Percentiles rank a stretch among this genome's conserved stretches.
These are phyloP conservation scores for Ericerus pela DNA, from an alignment of 1,140 invertebrate genomes.

Conservation along the genomic window DNA sequence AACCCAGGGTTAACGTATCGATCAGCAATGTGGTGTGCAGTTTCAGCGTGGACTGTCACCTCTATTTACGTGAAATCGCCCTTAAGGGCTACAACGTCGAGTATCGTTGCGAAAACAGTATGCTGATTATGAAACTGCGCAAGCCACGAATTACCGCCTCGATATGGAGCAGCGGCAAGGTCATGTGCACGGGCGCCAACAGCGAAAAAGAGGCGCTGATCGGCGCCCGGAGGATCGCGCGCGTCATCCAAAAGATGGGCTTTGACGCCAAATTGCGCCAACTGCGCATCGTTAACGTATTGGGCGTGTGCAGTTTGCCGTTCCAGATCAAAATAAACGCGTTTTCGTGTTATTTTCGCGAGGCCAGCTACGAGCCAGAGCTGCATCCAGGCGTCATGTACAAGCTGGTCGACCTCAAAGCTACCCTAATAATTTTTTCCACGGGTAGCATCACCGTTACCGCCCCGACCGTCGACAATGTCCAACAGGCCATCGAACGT, in stretches of 20 bases:
- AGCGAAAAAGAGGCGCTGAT: background rate
- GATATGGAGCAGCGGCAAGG: background rate
- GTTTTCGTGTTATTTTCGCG: background rate
- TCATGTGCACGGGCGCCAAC: background rate
- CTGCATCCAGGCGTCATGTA: background rate
- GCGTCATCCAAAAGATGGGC: background rate
- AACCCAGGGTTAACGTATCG: too few species aligned
- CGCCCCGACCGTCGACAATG: conserved; percentile 73
- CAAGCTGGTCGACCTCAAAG: background rate
- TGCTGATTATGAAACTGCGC: background rate
- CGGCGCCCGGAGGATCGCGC: background rate
- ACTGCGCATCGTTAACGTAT: background rate
- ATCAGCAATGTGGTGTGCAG: conserved; percentile 98
- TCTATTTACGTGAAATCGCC: conserved; percentile 90
- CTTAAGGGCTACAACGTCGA: conserved; percentile 85
- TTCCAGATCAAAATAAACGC: background rate
- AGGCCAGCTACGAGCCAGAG: background rate
- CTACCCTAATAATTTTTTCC: background rate
- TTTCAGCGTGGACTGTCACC: conserved; percentile 91
- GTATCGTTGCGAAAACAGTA: conserved; percentile 81
- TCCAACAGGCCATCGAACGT: conserved; percentile 81
- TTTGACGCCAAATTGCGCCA: too few species aligned
- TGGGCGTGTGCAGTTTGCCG: background rate
- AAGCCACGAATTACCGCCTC: background rate
- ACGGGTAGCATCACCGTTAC: conserved; percentile 34